A percentile compares a stretch with the other conserved stretches of the same genome.
These are phyloP conservation scores for Microcebus griseorufus DNA, from an alignment of 2,113 vertebrate genomes.

Conservation along the genomic window DNA sequence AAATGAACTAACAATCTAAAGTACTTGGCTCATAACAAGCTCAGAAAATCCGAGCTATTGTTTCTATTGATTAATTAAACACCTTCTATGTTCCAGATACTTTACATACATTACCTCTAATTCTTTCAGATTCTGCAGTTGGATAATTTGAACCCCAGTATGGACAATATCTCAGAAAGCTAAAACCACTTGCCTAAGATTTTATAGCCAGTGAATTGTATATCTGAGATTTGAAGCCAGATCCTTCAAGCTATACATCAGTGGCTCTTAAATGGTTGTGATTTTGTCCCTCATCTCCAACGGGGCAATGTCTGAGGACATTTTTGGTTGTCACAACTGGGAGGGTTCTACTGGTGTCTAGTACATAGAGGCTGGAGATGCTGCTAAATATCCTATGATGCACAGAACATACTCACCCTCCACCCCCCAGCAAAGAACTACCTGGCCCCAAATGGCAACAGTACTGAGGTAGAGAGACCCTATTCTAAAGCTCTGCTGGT, in stretches of 20 bases:
- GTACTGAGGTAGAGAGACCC: background rate
- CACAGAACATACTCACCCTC: background rate
- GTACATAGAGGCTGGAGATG: background rate
- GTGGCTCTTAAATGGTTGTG: background rate
- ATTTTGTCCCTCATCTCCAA: background rate
- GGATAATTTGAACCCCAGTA: background rate
- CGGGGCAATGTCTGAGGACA: background rate
- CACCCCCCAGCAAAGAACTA: background rate
- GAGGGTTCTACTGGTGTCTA: background rate
- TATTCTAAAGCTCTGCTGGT: background rate
- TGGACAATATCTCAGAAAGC: background rate
- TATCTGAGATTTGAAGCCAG: background rate
- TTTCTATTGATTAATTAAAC: background rate
- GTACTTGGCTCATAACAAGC: background rate
- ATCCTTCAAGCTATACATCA: background rate
- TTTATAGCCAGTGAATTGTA: background rate
- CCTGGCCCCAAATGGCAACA: background rate
- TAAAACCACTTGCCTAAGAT: background rate
- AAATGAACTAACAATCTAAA: constrained; percentile 24
- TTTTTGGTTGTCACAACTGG: background rate
- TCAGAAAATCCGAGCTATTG: background rate
- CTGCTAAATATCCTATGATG: background rate
- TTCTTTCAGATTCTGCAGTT: background rate
- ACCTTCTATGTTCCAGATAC: background rate
- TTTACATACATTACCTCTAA: background rate